Base-by-base conservation (phyloP, 2,113 vertebrate genomes). In the Eudorcas thomsonii region DNA sequence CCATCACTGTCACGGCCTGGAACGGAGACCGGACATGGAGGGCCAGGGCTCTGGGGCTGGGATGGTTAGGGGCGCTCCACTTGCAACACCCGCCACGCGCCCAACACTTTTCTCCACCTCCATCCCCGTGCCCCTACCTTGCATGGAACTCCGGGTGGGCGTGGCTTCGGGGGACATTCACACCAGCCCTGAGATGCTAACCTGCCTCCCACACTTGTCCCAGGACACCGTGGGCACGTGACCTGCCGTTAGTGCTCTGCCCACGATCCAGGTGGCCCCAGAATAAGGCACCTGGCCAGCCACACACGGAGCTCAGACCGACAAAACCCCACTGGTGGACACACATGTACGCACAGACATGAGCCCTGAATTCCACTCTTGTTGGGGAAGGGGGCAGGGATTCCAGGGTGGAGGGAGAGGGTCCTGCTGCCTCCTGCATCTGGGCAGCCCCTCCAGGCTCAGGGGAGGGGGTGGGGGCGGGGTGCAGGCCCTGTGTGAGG, bases 1-100 rank as follows among this genome's bases (percentile, higher is more conserved):
- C 2, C 36, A 36, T 97, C 94, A 94, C 98, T 98, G 98, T 95
- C 94, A 98, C 97, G 1, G 94, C 92, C 89, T 95, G 94, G 97
- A 91, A 96, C 94, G 57, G 55, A 67, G 55, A 48, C 50, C 1
- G 3, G 88, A 81, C 62, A 16, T 3, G 5, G 33, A 78, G 3
- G 30, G 55, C 71, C 43, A 13, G 48, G 78, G 81, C 45, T 4
- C 82, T n/a, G 50, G 62, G 92, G 52, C 52, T 43, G 80, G 54
- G 59, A 64, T 17, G 1, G 81, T 8, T 0, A 6, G 64, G 48
- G 50, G 14, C 0, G 0, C 6, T 43, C 45, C 15, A 5, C 55
- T 60, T 45, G 91, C 33, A 54, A 45, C 43, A 8, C 25, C 43
- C 54, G 12, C 3, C 10, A 17, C 10, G 2, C 0, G 3, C 45